Conservation (phyloP, 2,113 vertebrate species). For the Paradisaea rubra region DNA sequence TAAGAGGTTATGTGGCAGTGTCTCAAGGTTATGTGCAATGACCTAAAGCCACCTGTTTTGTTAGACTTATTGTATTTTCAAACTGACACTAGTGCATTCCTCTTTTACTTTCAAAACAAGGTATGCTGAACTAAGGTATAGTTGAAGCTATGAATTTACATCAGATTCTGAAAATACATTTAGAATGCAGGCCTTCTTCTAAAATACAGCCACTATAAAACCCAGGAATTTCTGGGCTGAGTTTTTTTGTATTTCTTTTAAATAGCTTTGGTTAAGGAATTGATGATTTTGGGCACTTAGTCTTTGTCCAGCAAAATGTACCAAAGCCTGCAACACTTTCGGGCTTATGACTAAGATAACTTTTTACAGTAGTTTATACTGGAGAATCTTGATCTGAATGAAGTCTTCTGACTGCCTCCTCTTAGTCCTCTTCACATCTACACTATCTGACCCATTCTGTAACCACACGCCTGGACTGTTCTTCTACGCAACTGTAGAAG, state of each 20-base stretch:
- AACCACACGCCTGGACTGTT: neutral
- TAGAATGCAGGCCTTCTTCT: neutral
- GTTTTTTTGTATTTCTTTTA: neutral
- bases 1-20: neutral
- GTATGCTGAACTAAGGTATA: neutral
- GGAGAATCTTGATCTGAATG: neutral
- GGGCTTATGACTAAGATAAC: neutral
- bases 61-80: neutral
- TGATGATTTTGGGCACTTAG: neutral
- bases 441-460: neutral
- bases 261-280: neutral
- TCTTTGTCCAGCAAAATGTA: neutral
- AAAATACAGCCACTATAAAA: neutral
- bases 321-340: neutral
- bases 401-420: neutral
- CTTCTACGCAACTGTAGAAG: neutral
- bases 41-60: neutral
- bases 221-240: neutral
- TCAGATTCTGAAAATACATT: neutral
- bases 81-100: neutral
- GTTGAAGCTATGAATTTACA: neutral
- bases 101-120: neutral
- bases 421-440: neutral
- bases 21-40: neutral
- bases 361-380: neutral